These are phyloP conservation scores for Hirtodrosophila alboralis DNA, from an alignment of 2,888 invertebrate species.

Conservation along the genomic window DNA sequence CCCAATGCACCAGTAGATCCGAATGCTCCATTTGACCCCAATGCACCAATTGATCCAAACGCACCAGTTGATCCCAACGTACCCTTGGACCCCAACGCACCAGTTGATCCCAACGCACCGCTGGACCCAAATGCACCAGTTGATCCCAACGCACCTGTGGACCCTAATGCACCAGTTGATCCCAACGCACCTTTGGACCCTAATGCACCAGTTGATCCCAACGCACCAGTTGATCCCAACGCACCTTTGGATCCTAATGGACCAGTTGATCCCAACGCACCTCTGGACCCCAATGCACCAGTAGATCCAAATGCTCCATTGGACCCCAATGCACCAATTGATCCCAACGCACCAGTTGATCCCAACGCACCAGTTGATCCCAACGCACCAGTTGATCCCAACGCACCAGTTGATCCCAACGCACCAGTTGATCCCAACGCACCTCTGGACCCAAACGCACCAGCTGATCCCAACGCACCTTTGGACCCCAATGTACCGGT, in stretches of 20 bases:
- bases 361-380: neutral
- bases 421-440: neutral
- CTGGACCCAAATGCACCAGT: slow-evolving; percentile 1
- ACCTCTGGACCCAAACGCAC: neutral
- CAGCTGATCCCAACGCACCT: neutral
- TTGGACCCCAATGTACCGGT: neutral
- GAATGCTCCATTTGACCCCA: neutral
- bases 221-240: fast-evolving
- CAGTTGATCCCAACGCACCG: neutral
- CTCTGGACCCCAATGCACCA: fast-evolving
- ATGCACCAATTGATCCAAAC: slow-evolving; percentile 1
- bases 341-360: fast-evolving
- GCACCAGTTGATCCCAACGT: neutral
- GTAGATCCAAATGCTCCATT: neutral
- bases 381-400: fast-evolving
- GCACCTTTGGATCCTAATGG: neutral
- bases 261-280: neutral
- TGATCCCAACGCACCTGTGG: neutral
- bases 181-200: neutral
- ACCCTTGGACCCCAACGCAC: neutral
- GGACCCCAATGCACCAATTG: fast-evolving
- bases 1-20: slow-evolving; percentile 6
- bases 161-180: neutral
- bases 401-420: neutral
- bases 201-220: neutral